Evolutionary conservation across 2,888 invertebrate species (phyloP).

Genomic region (Pandemis corylana): DNA sequence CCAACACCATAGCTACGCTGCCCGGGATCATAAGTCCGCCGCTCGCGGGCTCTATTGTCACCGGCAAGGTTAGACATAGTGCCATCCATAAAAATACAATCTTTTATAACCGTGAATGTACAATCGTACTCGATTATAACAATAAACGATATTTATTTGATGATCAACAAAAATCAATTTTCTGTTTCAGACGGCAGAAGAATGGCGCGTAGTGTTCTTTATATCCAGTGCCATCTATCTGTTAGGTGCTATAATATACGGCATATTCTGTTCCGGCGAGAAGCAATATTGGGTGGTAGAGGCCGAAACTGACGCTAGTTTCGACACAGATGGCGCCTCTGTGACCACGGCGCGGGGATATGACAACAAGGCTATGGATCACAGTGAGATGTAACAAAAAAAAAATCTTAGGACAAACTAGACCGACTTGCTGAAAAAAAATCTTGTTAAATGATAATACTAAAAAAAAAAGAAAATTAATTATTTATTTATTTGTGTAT

Average conservation of each 20-base stretch:
- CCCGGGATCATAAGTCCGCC: constrained; percentile 96
- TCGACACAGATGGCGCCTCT: constrained; percentile 76
- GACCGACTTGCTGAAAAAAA: too few relatives aligned
- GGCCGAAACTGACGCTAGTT: constrained; percentile 67
- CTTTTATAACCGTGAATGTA: too few relatives aligned
- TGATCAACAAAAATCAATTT: background rate
- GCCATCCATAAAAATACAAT: background rate
- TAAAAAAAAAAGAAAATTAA: too few relatives aligned
- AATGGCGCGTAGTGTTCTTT: constrained; percentile 95
- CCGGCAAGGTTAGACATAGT: constrained; percentile 85
- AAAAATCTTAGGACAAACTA: background rate
- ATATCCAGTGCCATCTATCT: constrained; percentile 93
- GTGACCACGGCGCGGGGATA: constrained; percentile 70
- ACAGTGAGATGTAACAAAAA: constrained; percentile 54
- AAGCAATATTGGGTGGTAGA: constrained; percentile 92
- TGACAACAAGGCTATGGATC: constrained; percentile 74
- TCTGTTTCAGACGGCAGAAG: constrained; percentile 86
- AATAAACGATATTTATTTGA: too few relatives aligned
- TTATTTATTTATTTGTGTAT: too few relatives aligned
- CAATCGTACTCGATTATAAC: too few relatives aligned
- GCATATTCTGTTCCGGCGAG: constrained; percentile 90
- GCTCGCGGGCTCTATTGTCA: constrained; percentile 91
- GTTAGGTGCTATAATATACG: constrained; percentile 93
- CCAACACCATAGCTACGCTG: constrained; percentile 95
- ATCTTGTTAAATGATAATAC: too few relatives aligned